Evolutionary conservation across 2,113 vertebrate species (phyloP), one percentile per base, ranked within the genome.

Genomic region (Chaetodon trifascialis): DNA sequence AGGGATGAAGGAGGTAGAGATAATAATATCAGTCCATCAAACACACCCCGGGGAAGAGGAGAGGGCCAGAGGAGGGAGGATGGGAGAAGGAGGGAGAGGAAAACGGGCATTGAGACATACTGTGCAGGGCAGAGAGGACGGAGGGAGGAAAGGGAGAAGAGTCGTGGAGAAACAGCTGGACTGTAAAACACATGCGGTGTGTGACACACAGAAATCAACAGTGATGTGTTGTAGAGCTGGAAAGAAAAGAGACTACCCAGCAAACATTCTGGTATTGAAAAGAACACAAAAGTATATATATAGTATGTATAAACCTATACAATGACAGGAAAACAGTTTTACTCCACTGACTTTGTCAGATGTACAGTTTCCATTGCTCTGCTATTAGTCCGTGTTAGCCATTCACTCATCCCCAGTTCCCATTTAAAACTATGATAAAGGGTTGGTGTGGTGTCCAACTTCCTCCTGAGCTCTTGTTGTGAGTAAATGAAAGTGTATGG

Each of bases 21-120:
- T 93, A 93, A 94, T 93, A 91, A 82, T 91, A 86, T 86, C 90
- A 88, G 87, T 89, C 86, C 86, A 88, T 93, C 91, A 91, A 89
- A 88, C 73, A 83, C 58, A 80, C 58, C 64, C 42, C 0, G 9
- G 46, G 67, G 77, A 85, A 62, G 63, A 52, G 49, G 46, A 46
- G 55, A 64, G 16, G 15, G 66, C 15, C 11, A 66, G 52, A 36
- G 7, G 38, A 17, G 55, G 34, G 42, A 12, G 55, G 17, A 55
- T 5, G 54, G 16, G 11, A 44, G 58, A 55, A 17, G 36, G 23
- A 34, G 47, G 7, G 34, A 21, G 68, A 73, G 52, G 5, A 15
- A 71, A 66, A 68, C n/a, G 19, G 42, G 56, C 36, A 54, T 19
- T 58, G 68, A 62, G 58, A 70, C 16, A 0, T 44, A 51, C 25